Percentiles rank a stretch among this genome's conserved stretches.
phyloP scores from a whole-genome alignment of 2,113 vertebrate species.

The Ciconia maguari region DNA sequence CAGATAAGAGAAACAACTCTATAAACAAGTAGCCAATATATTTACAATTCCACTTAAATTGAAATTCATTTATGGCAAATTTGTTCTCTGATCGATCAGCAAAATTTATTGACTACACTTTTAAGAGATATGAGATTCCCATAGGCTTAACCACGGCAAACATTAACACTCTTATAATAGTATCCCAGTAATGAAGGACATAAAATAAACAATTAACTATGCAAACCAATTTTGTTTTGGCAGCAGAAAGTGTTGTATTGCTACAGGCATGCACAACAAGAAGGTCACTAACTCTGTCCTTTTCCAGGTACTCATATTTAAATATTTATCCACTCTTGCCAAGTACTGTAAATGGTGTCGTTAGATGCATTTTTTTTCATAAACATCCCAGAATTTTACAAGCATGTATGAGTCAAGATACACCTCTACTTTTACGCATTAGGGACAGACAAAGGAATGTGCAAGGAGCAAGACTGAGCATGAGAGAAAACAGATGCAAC shows the following conservation, averaged over 20 bases:
- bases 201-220: background rate
- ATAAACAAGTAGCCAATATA: background rate
- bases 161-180: background rate
- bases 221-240: constrained; percentile 6
- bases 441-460: constrained; percentile 72
- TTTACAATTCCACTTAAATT: background rate
- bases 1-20: background rate
- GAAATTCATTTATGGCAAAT: background rate
- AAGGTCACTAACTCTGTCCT: background rate
- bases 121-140: background rate
- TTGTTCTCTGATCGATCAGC: background rate
- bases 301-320: background rate
- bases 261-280: background rate
- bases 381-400: constrained; percentile 20
- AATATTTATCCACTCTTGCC: constrained; percentile 8
- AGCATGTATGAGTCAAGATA: constrained; percentile 18
- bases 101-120: background rate
- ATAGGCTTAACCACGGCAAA: background rate
- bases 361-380: background rate
- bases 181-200: background rate
- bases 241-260: background rate
- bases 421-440: constrained; percentile 73
- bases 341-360: background rate
- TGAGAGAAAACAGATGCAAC: constrained; percentile 76
- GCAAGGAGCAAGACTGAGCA: constrained; percentile 61